Base-by-base conservation (phyloP, 2,888 invertebrate genomes). In the Drosophila birchii region DNA sequence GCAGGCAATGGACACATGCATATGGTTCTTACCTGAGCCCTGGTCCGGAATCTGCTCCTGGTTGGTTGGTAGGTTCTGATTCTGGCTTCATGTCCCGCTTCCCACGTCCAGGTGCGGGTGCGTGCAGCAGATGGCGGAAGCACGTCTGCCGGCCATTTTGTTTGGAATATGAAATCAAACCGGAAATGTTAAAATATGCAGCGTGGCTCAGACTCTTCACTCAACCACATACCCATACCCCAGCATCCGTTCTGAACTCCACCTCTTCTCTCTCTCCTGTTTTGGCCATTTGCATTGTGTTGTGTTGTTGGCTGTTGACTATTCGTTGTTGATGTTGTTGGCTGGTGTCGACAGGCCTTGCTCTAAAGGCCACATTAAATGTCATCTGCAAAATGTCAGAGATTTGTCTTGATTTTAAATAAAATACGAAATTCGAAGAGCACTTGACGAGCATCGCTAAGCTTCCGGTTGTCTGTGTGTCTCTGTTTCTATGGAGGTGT, bases 71-170 rank as follows among this genome's bases (percentile, higher is more conserved):
- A n/a, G 51, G 26, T 41, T 45, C 34, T 18, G 41, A 16, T 26
- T 45, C 16, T n/a, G 51, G 34, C 14, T 41, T n/a, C 20, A 38
- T 14, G 18, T 5, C 11, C 47, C n/a, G 7, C 6, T 11, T 11
- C 9, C 43, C 23, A 44, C 14, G 16, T 18, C 20, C 47, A 23
- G 56, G 32, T 29, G 29, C 86, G 87, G 62, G 41, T 61, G 80
- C 60, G 63, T 60, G 70, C 44, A 75, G 62, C 67, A 55, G 57
- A 60, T 58, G 67, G 64, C 88, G 84, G 90, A 84, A 82, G 76
- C 84, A 84, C 90, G 90, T 88, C 74, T 82, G 86, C 77, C 88
- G 86, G 78, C 83, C 88, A 88, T 89, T 84, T 84, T 89, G 90
- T 84, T 86, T 84, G 90, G 80, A 86, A 74, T 83, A 64, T 89